Evolutionary conservation across 2,113 vertebrate species (phyloP).

Genomic region (Alexandromys fortis): DNA sequence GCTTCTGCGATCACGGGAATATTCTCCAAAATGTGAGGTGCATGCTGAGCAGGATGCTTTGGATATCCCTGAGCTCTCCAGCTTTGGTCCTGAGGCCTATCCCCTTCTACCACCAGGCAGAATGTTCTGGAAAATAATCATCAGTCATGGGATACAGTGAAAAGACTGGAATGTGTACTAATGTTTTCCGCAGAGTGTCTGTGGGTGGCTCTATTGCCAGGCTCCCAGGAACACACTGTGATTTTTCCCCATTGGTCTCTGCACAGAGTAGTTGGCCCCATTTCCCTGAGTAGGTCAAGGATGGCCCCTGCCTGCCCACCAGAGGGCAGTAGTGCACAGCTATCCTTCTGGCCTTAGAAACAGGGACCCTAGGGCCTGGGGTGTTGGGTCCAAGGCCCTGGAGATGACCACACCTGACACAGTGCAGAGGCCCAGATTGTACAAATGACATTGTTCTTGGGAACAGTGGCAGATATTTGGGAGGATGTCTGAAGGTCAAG

Average conservation of each 20-base stretch:
- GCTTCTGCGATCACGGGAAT: background rate
- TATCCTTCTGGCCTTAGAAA: background rate
- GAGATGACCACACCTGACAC: background rate
- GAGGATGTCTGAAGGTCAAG: background rate
- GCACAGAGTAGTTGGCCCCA: background rate
- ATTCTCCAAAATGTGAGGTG: background rate
- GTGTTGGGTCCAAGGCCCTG: background rate
- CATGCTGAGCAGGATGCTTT: background rate
- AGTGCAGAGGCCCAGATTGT: background rate
- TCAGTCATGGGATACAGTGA: background rate
- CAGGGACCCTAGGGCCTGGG: background rate
- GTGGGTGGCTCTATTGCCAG: background rate
- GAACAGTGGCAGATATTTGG: background rate
- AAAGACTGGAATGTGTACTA: background rate
- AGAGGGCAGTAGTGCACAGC: constrained; percentile 44
- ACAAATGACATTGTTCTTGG: background rate
- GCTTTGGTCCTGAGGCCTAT: no score
- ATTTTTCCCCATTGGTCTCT: background rate
- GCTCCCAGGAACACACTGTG: background rate
- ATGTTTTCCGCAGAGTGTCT: background rate
- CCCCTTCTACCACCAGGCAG: background rate
- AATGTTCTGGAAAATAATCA: background rate
- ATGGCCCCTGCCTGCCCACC: background rate
- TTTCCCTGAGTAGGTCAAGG: background rate
- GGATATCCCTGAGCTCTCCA: background rate